Evolutionary conservation across 1,140 invertebrate species (phyloP).

Genomic region (Drosophila athabasca): DNA sequence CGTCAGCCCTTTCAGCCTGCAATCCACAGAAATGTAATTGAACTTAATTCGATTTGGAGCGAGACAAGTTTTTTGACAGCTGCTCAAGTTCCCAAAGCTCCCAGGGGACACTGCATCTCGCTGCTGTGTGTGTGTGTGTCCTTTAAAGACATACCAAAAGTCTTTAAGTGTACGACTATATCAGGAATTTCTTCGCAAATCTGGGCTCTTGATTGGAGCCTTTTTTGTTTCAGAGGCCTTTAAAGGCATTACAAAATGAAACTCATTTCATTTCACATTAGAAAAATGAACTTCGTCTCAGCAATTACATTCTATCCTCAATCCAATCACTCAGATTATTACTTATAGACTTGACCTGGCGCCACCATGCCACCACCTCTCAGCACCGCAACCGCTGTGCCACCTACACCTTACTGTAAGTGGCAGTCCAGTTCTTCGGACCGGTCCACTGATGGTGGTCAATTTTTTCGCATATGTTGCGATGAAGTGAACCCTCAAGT

Average conservation of each 20-base stretch:
- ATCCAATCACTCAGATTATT: constrained; percentile 35
- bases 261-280: too few relatives aligned
- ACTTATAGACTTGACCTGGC: constrained; percentile 22
- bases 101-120: constrained; percentile 22
- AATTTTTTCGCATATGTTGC: constrained; percentile 75
- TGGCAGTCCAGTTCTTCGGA: background rate
- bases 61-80: constrained; percentile 77
- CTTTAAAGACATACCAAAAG: constrained; percentile 26
- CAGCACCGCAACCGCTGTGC: constrained; percentile 8
- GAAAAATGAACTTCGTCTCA: background rate
- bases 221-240: too few relatives aligned
- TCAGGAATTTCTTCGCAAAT: too few relatives aligned
- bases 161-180: constrained; percentile 25
- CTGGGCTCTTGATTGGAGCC: too few relatives aligned
- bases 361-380: constrained; percentile 6
- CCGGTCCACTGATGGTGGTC: constrained; percentile 34
- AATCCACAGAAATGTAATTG: constrained; percentile 69
- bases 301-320: constrained; percentile 30
- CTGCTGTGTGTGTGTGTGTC: constrained; percentile 6
- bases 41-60: constrained; percentile 80
- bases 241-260: too few relatives aligned
- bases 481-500: constrained; percentile 63
- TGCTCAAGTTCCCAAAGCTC: constrained; percentile 68
- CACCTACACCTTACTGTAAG: constrained; percentile 41
- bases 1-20: constrained; percentile 27